Evolutionary conservation across 2,113 vertebrate genomes (phyloP).

Genomic region (Hydrolagus affinis): DNA sequence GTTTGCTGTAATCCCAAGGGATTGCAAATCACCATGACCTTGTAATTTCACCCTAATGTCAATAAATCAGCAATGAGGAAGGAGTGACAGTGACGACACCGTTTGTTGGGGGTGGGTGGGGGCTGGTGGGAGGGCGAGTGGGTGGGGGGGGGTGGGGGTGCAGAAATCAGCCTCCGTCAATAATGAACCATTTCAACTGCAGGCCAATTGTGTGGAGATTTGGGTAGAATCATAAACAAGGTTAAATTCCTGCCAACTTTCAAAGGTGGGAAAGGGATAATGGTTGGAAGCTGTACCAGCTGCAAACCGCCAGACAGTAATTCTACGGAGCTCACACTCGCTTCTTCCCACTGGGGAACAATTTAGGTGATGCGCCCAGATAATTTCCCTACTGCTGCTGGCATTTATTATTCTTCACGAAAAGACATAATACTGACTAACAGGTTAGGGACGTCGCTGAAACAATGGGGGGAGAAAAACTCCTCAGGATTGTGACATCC

Average conservation of each 20-base stretch:
- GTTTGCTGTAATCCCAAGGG: conserved; percentile 38
- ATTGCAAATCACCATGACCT: conserved; percentile 46
- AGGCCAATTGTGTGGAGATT: conserved; percentile 50
- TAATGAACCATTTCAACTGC: conserved; percentile 42
- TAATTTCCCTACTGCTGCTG: background rate
- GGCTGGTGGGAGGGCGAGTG: too few relatives aligned
- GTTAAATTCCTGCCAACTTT: conserved; percentile 47
- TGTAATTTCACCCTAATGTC: conserved; percentile 40
- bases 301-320: background rate
- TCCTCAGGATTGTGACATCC: background rate
- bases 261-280: conserved; percentile 24
- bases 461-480: too few relatives aligned
- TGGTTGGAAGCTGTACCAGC: background rate
- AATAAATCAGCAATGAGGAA: conserved; percentile 35
- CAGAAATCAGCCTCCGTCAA: conserved; percentile 34
- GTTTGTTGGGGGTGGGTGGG: conserved; percentile 11
- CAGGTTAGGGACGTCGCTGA: background rate
- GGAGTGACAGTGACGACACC: background rate
- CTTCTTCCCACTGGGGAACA: conserved; percentile 28
- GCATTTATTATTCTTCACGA: background rate
- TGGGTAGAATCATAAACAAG: conserved; percentile 55
- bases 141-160: too few relatives aligned
- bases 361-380: conserved; percentile 12
- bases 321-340: background rate
- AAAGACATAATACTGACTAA: background rate